A percentile compares a stretch with the other conserved stretches of the same genome.
Evolutionary conservation across 2,888 invertebrate species (phyloP).

Genomic region (Cryptocephalus primarius): DNA sequence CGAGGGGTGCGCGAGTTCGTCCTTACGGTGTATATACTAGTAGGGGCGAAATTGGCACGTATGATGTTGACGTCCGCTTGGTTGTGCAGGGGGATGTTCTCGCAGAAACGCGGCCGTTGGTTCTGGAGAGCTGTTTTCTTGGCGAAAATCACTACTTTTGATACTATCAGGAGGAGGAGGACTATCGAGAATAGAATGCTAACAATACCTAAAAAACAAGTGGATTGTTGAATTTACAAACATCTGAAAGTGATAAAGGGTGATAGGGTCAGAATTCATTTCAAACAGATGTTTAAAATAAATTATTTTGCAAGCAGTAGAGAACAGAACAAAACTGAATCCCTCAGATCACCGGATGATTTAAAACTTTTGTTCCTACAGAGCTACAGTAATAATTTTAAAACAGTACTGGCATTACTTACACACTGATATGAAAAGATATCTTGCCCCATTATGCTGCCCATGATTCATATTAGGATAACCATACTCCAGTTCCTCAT

Average conservation of each 20-base stretch:
- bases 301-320: too few species aligned
- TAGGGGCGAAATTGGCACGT: slow-evolving; percentile 13
- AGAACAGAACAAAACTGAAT: too few species aligned
- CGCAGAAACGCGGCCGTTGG: slow-evolving; percentile 18
- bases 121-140: slow-evolving; percentile 24
- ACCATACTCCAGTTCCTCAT: slow-evolving; percentile 29
- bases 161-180: slow-evolving; percentile 30
- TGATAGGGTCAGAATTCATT: too few species aligned
- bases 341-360: too few species aligned
- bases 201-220: slow-evolving; percentile 25
- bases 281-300: too few species aligned
- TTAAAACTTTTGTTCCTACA: too few species aligned
- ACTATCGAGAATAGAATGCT: slow-evolving; percentile 32
- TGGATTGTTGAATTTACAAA: not conserved
- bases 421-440: slow-evolving; percentile 35
- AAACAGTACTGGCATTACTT: slow-evolving; percentile 16
- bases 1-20: slow-evolving; percentile 16
- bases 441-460: slow-evolving; percentile 26
- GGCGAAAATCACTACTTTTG: slow-evolving; percentile 31
- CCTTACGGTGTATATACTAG: slow-evolving; percentile 19
- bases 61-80: slow-evolving; percentile 19
- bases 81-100: slow-evolving; percentile 18
- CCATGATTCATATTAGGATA: slow-evolving; percentile 24
- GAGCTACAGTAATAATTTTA: not conserved
- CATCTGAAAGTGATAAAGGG: too few species aligned